Conservation (phyloP, 2,888 invertebrate genomes). For the Patella depressa region DNA sequence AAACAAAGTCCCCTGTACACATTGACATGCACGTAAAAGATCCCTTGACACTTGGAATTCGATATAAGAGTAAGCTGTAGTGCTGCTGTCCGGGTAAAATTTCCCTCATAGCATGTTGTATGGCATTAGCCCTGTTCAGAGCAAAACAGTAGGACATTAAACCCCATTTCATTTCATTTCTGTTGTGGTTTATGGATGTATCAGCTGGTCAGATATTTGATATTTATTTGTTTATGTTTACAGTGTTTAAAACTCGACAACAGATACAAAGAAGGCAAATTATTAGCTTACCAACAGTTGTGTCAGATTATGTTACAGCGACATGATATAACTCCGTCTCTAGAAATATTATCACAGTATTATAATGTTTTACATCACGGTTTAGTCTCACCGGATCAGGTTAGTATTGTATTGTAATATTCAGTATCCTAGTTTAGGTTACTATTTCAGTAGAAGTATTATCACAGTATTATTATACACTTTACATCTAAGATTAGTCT, state of each 20-base stretch:
- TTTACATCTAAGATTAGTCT: no score
- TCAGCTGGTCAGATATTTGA: no score
- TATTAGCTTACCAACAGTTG: slow-evolving; percentile 88
- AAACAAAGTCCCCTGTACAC: no score
- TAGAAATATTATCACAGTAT: slow-evolving; percentile 86
- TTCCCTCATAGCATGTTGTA: no score
- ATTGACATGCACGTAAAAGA: no score
- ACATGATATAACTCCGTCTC: slow-evolving; percentile 81
- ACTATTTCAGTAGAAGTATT: no score
- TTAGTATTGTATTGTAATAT: slow-evolving; percentile 35
- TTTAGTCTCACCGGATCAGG: slow-evolving; percentile 78
- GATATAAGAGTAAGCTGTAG: no score
- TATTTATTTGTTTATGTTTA: slow-evolving; percentile 38
- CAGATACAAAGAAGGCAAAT: slow-evolving; percentile 83
- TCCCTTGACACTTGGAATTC: no score
- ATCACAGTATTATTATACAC: neutral
- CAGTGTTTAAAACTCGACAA: slow-evolving; percentile 81
- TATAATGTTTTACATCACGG: slow-evolving; percentile 86
- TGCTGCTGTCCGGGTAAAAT: no score
- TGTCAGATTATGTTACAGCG: slow-evolving; percentile 85
- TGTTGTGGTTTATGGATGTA: neutral
- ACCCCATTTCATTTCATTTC: neutral
- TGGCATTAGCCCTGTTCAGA: no score
- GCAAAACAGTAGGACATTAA: no score
- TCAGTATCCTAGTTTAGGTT: neutral